Percentiles rank a stretch among this genome's conserved stretches.
phyloP scores from a whole-genome alignment of 2,797 vertebrate genomes.

The Pangasius krempfi region DNA sequence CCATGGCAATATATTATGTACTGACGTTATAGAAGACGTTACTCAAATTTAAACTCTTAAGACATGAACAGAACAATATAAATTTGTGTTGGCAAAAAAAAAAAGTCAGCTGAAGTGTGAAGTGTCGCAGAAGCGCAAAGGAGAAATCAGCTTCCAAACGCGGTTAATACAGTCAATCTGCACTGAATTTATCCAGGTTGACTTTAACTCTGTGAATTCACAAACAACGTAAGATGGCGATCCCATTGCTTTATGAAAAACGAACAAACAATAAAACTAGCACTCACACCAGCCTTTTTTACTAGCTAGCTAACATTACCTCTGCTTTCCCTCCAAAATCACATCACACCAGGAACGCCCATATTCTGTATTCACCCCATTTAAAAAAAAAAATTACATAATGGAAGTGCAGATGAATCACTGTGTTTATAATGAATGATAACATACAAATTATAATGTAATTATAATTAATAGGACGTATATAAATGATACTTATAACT shows the following conservation, averaged over 20 bases:
- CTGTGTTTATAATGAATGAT: no score
- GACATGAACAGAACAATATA: neutral
- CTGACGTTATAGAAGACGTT: no score
- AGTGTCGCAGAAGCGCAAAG: neutral
- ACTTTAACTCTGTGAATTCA: neutral
- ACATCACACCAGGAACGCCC: neutral
- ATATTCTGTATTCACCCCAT: neutral
- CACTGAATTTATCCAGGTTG: neutral
- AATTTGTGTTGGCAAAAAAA: neutral
- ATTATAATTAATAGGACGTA: no score
- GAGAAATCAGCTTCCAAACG: neutral
- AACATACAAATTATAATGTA: no score
- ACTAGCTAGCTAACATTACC: neutral
- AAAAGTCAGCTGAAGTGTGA: neutral
- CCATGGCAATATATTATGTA: neutral
- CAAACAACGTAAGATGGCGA: neutral
- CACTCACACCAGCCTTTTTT: neutral
- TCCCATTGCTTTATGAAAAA: neutral
- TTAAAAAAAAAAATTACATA: neutral
- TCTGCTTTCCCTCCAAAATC: neutral
- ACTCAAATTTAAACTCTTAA: neutral
- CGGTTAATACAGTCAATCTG: neutral
- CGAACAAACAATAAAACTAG: neutral
- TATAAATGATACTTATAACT: no score
- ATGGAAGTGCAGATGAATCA: no score